Conservation (phyloP, 2,113 vertebrate species). For the Scomber scombrus region DNA sequence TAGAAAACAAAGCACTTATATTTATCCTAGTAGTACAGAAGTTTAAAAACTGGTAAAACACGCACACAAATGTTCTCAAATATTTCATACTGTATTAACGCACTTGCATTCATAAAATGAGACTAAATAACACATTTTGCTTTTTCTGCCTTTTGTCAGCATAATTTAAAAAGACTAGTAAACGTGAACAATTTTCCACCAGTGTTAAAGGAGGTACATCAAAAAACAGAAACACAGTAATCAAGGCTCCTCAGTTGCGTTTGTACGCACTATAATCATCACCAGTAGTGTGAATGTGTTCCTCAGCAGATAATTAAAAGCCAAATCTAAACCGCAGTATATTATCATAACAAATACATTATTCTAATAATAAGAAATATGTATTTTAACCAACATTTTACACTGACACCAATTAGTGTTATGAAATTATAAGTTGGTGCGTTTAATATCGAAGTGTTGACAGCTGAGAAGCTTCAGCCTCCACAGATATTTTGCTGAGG, state of each 20-base stretch:
- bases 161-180: constrained; percentile 77
- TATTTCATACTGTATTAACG: constrained; percentile 49
- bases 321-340: constrained; percentile 29
- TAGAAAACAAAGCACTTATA: constrained; percentile 62
- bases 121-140: constrained; percentile 50
- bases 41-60: constrained; percentile 43
- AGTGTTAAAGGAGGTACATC: constrained; percentile 65
- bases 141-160: constrained; percentile 49
- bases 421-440: constrained; percentile 43
- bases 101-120: constrained; percentile 48
- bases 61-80: constrained; percentile 46
- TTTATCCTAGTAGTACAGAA: not conserved
- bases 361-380: constrained; percentile 29
- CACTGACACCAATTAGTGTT: constrained; percentile 37
- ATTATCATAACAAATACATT: constrained; percentile 35
- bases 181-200: constrained; percentile 61
- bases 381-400: constrained; percentile 36
- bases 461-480: constrained; percentile 9
- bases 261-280: constrained; percentile 37
- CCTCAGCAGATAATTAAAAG: constrained; percentile 17
- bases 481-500: constrained; percentile 5
- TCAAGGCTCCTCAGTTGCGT: constrained; percentile 39
- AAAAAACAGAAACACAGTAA: constrained; percentile 46
- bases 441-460: constrained; percentile 33
- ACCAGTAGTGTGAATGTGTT: constrained; percentile 46